Conservation (phyloP, 2,797 vertebrate genomes). For the Fistularia tabacaria region DNA sequence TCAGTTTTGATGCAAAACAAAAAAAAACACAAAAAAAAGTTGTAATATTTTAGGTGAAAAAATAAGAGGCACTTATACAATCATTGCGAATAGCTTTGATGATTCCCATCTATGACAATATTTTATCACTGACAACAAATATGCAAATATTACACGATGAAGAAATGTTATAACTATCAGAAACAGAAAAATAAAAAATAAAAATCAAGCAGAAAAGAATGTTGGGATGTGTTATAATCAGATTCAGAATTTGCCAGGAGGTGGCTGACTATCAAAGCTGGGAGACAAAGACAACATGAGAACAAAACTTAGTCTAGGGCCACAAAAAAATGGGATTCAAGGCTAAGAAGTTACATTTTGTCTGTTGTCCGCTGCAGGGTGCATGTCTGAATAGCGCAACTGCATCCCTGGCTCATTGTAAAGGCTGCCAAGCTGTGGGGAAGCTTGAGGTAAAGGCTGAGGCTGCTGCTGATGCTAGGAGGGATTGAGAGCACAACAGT, state of each 20-base stretch:
- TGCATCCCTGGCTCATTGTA: conserved; percentile 77
- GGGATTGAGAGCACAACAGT: conserved; percentile 60
- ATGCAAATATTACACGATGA: too few species aligned
- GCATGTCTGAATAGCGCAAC: conserved; percentile 78
- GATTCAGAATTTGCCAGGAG: background rate
- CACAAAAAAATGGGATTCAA: conserved; percentile 17
- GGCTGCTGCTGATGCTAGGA: conserved; percentile 73
- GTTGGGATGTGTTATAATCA: background rate
- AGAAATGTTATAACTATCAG: too few species aligned
- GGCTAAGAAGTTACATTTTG: conserved; percentile 73
- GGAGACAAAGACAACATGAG: conserved; percentile 13
- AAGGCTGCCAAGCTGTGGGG: conserved; percentile 77
- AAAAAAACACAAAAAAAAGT: too few species aligned
- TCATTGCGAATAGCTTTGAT: too few species aligned
- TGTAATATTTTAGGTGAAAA: too few species aligned
- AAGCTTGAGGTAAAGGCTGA: conserved; percentile 79
- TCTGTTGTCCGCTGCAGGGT: conserved; percentile 73
- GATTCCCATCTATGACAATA: too few species aligned
- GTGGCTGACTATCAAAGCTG: background rate
- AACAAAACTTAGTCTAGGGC: background rate
- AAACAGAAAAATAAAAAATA: too few species aligned
- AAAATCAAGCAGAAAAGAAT: too few species aligned
- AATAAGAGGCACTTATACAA: too few species aligned
- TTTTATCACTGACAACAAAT: too few species aligned
- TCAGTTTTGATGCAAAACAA: too few species aligned